Evolutionary conservation across 1,140 invertebrate genomes (phyloP).

Genomic region (Pseudomyrmex cubaensis): DNA sequence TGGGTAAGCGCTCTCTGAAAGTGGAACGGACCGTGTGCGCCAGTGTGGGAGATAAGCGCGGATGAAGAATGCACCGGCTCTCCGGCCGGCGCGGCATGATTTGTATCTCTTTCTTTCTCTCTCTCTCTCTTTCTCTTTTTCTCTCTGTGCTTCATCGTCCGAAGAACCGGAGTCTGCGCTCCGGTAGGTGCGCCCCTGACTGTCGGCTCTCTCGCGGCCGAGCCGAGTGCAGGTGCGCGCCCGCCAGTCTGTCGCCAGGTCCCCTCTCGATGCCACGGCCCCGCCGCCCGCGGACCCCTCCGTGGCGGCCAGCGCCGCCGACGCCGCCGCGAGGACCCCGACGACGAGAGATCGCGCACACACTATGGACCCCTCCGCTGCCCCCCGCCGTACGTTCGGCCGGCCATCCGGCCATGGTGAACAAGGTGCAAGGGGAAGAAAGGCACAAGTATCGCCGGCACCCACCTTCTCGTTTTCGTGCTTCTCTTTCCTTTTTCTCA

Average conservation of each 20-base stretch:
- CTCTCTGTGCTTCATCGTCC: not conserved
- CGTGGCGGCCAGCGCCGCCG: not conserved
- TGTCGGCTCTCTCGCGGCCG: slow-evolving; percentile 73
- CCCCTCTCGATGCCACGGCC: slow-evolving; percentile 48
- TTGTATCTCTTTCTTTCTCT: slow-evolving; percentile 40
- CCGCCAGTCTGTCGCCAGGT: slow-evolving; percentile 85
- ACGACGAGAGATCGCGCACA: slow-evolving; percentile 55
- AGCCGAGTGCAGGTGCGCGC: slow-evolving; percentile 81
- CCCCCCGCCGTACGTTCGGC: slow-evolving; percentile 25
- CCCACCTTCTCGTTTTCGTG: slow-evolving; percentile 47
- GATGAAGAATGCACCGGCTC: slow-evolving; percentile 67
- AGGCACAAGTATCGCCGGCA: slow-evolving; percentile 52
- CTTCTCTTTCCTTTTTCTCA: not conserved
- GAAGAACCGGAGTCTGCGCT: slow-evolving; percentile 68
- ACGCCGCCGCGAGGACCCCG: slow-evolving; percentile 42
- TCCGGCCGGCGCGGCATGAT: slow-evolving; percentile 48
- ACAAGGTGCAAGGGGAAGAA: slow-evolving; percentile 66
- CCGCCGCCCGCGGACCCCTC: slow-evolving; percentile 42
- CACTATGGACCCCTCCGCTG: slow-evolving; percentile 62
- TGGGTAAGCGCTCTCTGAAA: slow-evolving; percentile 28
- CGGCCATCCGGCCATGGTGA: slow-evolving; percentile 47
- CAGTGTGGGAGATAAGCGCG: slow-evolving; percentile 67
- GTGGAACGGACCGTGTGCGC: slow-evolving; percentile 47
- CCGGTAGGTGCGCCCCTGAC: slow-evolving; percentile 77
- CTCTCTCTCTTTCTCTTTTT: not conserved